Conservation (phyloP, 2,797 vertebrate species). For the Delichon dasypus region DNA sequence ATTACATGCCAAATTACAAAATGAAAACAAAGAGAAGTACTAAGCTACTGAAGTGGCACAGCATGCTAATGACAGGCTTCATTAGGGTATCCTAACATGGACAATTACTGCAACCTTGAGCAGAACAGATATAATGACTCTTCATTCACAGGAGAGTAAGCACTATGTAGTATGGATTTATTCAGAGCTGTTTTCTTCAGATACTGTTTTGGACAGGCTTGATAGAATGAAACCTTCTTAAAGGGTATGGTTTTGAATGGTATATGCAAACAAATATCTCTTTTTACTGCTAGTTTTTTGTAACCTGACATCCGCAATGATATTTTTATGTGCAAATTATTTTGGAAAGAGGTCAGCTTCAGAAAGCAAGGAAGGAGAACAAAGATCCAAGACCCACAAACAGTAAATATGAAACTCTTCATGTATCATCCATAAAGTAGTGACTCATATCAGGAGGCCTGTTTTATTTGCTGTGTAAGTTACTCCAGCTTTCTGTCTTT, state of each 20-base stretch:
- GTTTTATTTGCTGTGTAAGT: not conserved
- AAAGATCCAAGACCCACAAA: not conserved
- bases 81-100: not conserved
- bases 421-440: slow-evolving; percentile 12
- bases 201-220: not conserved
- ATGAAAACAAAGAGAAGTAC: slow-evolving; percentile 7
- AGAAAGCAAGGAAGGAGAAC: not conserved
- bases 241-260: not conserved
- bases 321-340: not conserved
- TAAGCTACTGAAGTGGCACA: not conserved
- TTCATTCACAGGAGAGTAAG: not conserved
- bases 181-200: not conserved
- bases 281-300: not conserved
- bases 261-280: not conserved
- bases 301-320: not conserved
- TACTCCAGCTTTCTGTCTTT: not conserved
- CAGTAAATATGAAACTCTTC: slow-evolving; percentile 16
- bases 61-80: slow-evolving; percentile 41
- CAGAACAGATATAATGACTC: not conserved
- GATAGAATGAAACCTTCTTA: not conserved
- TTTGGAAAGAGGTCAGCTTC: not conserved
- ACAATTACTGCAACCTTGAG: not conserved
- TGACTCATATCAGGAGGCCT: not conserved
- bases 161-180: not conserved
- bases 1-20: slow-evolving; percentile 13